These are phyloP conservation scores for Gryon sp. DNA, from an alignment of 1,140 invertebrate species.

Conservation along the genomic window DNA sequence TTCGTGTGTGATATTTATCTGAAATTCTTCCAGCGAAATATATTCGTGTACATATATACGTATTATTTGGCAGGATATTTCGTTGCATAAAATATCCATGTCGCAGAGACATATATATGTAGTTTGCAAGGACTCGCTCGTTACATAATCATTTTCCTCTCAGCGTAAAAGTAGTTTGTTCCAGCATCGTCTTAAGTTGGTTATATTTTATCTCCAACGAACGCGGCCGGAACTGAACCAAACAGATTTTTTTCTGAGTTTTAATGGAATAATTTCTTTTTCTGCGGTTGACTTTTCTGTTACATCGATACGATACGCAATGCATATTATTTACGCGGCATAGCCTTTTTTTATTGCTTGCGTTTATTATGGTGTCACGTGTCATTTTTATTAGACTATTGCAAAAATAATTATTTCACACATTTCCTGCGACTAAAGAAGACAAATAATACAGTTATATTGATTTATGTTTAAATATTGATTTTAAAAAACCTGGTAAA, in stretches of 20 bases:
- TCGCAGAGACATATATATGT: conserved; percentile 22
- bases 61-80: conserved; percentile 47
- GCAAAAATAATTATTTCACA: conserved; percentile 19
- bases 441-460: conserved; percentile 14
- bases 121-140: conserved; percentile 34
- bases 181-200: conserved; percentile 30
- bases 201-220: conserved; percentile 38
- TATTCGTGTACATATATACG: conserved; percentile 16
- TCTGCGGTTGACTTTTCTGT: conserved; percentile 35
- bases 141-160: conserved; percentile 63
- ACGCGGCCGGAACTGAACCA: conserved; percentile 11
- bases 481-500: not conserved
- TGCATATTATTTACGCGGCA: conserved; percentile 56
- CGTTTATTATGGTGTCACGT: conserved; percentile 22
- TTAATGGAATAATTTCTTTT: conserved; percentile 64
- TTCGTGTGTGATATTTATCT: conserved; percentile 40
- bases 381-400: conserved; percentile 43
- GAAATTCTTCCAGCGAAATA: conserved; percentile 43
- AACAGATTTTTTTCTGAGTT: conserved; percentile 52
- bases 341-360: conserved; percentile 57
- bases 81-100: conserved; percentile 55
- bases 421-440: conserved; percentile 14
- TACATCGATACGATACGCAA: conserved; percentile 47
- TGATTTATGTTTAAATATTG: conserved; percentile 9
- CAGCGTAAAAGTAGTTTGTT: conserved; percentile 52